A percentile compares a stretch with the other conserved stretches of the same genome.
Conservation (phyloP, 2,797 vertebrate species). For the Molossus alvarezi region DNA sequence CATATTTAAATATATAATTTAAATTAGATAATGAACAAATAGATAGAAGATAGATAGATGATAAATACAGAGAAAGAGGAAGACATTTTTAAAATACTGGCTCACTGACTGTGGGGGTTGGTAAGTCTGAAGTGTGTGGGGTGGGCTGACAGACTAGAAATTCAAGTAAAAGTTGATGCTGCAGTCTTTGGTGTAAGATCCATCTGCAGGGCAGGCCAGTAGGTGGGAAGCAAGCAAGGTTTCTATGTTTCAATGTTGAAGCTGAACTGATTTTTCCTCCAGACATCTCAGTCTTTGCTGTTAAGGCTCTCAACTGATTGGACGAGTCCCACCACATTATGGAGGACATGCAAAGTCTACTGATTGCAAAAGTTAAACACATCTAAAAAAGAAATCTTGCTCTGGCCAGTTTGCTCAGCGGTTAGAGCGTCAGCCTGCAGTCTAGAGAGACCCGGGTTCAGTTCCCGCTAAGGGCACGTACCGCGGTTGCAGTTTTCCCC, state of each 20-base stretch:
- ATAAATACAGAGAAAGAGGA: background rate
- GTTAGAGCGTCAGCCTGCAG: too few relatives aligned
- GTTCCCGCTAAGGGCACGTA: too few relatives aligned
- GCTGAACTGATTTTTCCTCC: background rate
- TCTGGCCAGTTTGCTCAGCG: too few relatives aligned
- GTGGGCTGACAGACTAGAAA: background rate
- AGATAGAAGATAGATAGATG: background rate
- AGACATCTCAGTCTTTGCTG: background rate
- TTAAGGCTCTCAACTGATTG: background rate
- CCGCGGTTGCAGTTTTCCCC: too few relatives aligned
- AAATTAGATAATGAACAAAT: background rate
- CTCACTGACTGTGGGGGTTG: background rate
- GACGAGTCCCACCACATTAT: background rate
- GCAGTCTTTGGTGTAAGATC: background rate
- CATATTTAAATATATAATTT: background rate
- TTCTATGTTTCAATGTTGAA: background rate
- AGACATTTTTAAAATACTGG: background rate
- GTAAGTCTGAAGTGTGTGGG: background rate
- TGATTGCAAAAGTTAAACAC: background rate
- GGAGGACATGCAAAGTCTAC: background rate
- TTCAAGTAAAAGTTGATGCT: background rate
- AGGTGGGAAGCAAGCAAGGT: background rate
- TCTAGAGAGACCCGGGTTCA: too few relatives aligned
- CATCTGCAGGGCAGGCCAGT: background rate
- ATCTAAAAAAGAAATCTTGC: background rate